A percentile compares a stretch with the other conserved stretches of the same genome.
Conservation (phyloP, 2,797 vertebrate species). For the Thamnophis elegans region DNA sequence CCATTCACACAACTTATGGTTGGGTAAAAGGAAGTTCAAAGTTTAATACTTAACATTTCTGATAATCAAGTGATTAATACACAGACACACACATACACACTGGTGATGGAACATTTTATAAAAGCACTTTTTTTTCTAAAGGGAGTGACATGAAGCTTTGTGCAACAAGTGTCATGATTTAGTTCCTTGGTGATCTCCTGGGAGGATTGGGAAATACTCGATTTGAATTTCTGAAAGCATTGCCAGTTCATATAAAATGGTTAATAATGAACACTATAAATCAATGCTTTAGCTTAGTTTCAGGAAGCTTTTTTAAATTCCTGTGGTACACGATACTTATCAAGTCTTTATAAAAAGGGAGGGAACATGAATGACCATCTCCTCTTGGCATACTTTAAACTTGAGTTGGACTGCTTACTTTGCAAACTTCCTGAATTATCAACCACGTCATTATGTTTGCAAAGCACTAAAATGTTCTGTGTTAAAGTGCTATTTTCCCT, state of each 20-base stretch:
- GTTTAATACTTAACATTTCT: neutral
- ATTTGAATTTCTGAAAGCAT: neutral
- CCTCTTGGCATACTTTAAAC: neutral
- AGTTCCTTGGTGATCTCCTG: neutral
- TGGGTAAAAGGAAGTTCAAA: neutral
- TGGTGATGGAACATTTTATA: neutral
- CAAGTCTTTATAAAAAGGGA: neutral
- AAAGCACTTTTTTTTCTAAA: neutral
- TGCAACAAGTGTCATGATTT: neutral
- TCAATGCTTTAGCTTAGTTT: neutral
- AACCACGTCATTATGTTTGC: neutral
- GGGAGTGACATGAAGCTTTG: neutral
- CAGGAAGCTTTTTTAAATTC: neutral
- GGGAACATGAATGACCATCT: neutral
- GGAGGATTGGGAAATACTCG: neutral
- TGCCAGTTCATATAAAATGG: neutral
- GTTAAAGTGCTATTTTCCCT: neutral
- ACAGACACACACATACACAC: neutral
- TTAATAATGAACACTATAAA: neutral
- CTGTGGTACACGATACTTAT: neutral
- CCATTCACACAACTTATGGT: neutral
- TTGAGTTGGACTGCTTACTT: neutral
- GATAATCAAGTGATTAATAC: neutral
- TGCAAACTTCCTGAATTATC: constrained; percentile 5
- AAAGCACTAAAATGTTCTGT: neutral